Percentiles rank a stretch among this genome's conserved stretches.
These are phyloP conservation scores for Xiphorhynchus elegans DNA, from an alignment of 2,113 vertebrate genomes.

Conservation along the genomic window DNA sequence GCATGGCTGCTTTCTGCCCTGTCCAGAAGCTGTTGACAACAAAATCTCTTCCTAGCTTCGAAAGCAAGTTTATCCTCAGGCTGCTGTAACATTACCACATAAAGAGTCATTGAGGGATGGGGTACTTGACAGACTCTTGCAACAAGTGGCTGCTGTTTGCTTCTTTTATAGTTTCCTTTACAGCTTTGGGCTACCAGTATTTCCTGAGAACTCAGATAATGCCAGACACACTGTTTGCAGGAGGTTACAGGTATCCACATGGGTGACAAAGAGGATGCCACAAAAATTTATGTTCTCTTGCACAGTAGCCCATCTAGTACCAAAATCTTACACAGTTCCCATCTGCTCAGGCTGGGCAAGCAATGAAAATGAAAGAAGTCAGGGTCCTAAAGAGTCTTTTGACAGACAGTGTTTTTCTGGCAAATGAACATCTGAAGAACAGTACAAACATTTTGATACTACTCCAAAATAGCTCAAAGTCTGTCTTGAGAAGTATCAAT, in stretches of 20 bases:
- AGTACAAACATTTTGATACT: slow-evolving; percentile 18
- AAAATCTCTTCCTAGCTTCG: neutral
- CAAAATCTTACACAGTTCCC: neutral
- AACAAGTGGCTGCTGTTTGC: rapidly evolving
- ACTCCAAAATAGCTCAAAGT: slow-evolving; percentile 28
- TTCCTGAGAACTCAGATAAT: rapidly evolving
- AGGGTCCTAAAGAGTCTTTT: neutral
- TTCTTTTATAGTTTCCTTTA: neutral
- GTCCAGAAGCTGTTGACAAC: neutral
- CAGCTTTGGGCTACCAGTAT: neutral
- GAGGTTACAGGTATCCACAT: neutral
- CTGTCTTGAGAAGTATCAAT: slow-evolving; percentile 12
- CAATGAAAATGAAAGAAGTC: neutral
- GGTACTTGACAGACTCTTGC: neutral
- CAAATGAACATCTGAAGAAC: slow-evolving; percentile 23
- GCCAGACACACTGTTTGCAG: neutral
- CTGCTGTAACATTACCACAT: neutral
- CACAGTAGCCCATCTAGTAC: neutral
- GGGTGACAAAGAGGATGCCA: neutral
- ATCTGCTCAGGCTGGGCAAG: neutral
- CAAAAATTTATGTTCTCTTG: rapidly evolving
- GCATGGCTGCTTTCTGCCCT: neutral
- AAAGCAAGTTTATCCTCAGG: neutral
- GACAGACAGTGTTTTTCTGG: neutral
- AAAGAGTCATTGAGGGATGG: neutral